Evolutionary conservation across 2,113 vertebrate species (phyloP).

Genomic region (Phyllopteryx taeniolatus): DNA sequence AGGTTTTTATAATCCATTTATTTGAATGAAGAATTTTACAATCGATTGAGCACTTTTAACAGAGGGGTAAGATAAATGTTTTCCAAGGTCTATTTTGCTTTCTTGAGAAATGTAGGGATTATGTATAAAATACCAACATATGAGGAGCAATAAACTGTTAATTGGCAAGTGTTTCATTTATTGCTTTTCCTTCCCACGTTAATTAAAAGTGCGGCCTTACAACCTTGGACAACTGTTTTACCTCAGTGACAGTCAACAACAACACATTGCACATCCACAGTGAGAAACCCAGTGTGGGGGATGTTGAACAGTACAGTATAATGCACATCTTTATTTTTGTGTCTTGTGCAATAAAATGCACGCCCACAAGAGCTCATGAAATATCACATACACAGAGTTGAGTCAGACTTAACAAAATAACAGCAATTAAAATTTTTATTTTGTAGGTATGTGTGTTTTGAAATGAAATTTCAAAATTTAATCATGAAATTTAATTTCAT

Average conservation of each 20-base stretch:
- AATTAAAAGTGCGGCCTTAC: background rate
- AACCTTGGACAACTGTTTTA: background rate
- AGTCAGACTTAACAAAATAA: background rate
- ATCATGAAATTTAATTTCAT: too few relatives aligned
- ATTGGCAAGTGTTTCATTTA: background rate
- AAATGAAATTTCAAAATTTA: too few relatives aligned
- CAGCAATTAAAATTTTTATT: background rate
- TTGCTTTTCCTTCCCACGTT: background rate
- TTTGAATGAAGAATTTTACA: too few relatives aligned
- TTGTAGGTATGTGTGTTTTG: background rate
- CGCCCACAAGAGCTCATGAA: background rate
- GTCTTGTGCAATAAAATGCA: background rate
- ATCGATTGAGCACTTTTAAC: too few relatives aligned
- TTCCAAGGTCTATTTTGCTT: too few relatives aligned
- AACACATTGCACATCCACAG: background rate
- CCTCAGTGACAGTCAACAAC: background rate
- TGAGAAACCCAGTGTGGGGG: conserved; percentile 1
- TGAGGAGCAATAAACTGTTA: background rate
- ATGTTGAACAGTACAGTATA: background rate
- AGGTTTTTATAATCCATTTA: too few relatives aligned
- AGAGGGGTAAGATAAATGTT: too few relatives aligned
- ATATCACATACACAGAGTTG: conserved; percentile 3
- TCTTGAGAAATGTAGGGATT: background rate
- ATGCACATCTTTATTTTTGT: conserved; percentile 13
- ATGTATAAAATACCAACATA: background rate